Percentiles rank a stretch among this genome's conserved stretches.
Evolutionary conservation across 2,113 vertebrate species (phyloP).

Genomic region (Taxidea taxus): DNA sequence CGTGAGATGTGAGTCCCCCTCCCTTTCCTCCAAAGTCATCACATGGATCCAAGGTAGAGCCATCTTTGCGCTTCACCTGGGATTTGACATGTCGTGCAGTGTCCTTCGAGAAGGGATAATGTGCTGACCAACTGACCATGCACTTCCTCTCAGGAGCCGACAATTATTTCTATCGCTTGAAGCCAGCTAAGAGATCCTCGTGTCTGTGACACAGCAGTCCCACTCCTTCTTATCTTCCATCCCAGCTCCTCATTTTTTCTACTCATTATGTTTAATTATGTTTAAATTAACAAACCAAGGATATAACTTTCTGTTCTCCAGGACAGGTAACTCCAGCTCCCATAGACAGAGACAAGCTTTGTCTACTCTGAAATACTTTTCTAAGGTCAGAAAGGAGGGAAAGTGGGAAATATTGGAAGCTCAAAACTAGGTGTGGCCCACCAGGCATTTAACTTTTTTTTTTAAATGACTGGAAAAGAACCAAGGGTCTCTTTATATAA

Average conservation of each 20-base stretch:
- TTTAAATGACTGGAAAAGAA: neutral
- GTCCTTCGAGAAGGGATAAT: neutral
- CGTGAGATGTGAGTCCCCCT: neutral
- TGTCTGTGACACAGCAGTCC: neutral
- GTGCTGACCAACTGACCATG: neutral
- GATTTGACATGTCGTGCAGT: neutral
- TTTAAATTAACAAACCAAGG: slow-evolving; percentile 24
- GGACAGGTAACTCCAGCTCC: neutral
- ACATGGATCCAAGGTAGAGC: neutral
- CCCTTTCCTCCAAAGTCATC: neutral
- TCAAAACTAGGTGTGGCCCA: neutral
- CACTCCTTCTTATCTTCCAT: neutral
- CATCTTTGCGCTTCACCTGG: neutral
- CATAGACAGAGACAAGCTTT: neutral
- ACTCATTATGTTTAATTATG: slow-evolving; percentile 18
- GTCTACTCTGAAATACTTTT: neutral
- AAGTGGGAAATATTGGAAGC: neutral
- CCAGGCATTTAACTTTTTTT: neutral
- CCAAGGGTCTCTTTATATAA: neutral
- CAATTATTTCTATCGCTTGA: neutral
- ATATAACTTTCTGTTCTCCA: neutral
- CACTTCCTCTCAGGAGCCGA: neutral
- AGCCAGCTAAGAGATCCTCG: neutral
- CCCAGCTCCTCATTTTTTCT: neutral
- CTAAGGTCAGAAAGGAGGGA: neutral